Percentiles rank a stretch among this genome's conserved stretches.
Evolutionary conservation across 1,140 invertebrate genomes (phyloP).

Genomic region (Antheraea mylitta): DNA sequence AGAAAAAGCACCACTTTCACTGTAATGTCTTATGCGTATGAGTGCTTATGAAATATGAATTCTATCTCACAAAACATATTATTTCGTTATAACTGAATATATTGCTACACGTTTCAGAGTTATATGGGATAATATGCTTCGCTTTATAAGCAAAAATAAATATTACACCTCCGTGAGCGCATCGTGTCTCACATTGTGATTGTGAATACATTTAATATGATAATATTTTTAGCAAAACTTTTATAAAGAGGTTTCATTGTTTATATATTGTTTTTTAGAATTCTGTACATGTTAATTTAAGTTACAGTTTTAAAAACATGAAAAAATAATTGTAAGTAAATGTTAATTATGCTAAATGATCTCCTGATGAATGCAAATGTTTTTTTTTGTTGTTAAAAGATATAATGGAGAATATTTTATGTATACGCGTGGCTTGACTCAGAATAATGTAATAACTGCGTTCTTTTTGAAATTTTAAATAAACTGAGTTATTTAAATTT

Average conservation of each 20-base stretch:
- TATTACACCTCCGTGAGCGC: slow-evolving; percentile 3
- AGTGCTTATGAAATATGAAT: slow-evolving; percentile 75
- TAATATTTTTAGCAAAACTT: not conserved
- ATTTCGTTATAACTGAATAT: slow-evolving; percentile 69
- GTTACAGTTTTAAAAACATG: no score
- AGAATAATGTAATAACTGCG: no score
- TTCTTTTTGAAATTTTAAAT: no score
- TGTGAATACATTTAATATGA: not conserved
- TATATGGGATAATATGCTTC: slow-evolving; percentile 20
- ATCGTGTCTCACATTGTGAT: slow-evolving; percentile 3
- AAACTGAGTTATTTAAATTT: no score
- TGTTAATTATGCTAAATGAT: no score
- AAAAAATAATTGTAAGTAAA: no score
- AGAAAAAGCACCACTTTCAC: slow-evolving; percentile 57
- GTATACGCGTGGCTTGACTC: no score
- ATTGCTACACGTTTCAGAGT: slow-evolving; percentile 53
- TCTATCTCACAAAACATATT: slow-evolving; percentile 72
- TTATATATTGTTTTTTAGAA: not conserved
- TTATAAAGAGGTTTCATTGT: not conserved
- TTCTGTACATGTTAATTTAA: no score
- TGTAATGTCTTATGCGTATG: slow-evolving; percentile 66
- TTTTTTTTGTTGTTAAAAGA: no score
- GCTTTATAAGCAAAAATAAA: slow-evolving; percentile 12
- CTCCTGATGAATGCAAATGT: no score
- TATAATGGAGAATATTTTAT: no score